Conservation (phyloP, 2,888 invertebrate genomes). For the Balanococcus diminutus region DNA sequence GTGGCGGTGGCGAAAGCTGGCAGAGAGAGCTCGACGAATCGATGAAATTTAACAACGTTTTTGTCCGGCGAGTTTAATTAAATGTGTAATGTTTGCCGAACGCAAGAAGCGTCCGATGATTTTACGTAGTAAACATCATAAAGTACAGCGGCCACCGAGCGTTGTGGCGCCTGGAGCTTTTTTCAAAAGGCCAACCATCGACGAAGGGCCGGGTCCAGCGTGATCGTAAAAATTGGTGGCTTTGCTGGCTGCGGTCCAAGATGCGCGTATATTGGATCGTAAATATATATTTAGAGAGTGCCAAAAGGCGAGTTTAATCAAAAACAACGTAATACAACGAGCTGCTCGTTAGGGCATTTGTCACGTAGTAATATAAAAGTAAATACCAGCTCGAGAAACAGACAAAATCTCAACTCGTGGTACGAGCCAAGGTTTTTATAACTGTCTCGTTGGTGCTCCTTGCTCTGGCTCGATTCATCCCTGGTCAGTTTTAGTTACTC, state of each 20-base stretch:
- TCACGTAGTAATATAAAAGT: neutral
- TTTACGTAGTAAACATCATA: slow-evolving; percentile 5
- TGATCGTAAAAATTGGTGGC: neutral
- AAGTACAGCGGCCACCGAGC: slow-evolving; percentile 17
- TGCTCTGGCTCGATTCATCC: too few species aligned
- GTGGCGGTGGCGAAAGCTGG: neutral
- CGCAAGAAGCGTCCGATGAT: slow-evolving; percentile 5
- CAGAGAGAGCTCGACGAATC: neutral
- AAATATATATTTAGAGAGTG: too few species aligned
- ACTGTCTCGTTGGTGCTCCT: too few species aligned
- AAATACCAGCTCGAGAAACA: too few species aligned
- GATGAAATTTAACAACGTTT: slow-evolving; percentile 15
- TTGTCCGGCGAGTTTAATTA: neutral
- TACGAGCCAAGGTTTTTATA: neutral
- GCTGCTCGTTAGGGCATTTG: neutral
- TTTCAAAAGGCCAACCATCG: neutral
- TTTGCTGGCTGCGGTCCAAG: neutral
- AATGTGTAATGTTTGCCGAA: slow-evolving; percentile 5
- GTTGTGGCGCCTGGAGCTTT: slow-evolving; percentile 5
- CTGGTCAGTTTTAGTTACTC: neutral
- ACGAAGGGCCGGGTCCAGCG: neutral
- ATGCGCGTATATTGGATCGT: neutral
- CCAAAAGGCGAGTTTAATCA: slow-evolving; percentile 14
- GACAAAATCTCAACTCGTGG: neutral
- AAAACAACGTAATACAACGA: neutral